Evolutionary conservation across 2,888 invertebrate genomes (phyloP), one percentile per base, ranked within the genome.

Genomic region (Stramonita haemastoma): DNA sequence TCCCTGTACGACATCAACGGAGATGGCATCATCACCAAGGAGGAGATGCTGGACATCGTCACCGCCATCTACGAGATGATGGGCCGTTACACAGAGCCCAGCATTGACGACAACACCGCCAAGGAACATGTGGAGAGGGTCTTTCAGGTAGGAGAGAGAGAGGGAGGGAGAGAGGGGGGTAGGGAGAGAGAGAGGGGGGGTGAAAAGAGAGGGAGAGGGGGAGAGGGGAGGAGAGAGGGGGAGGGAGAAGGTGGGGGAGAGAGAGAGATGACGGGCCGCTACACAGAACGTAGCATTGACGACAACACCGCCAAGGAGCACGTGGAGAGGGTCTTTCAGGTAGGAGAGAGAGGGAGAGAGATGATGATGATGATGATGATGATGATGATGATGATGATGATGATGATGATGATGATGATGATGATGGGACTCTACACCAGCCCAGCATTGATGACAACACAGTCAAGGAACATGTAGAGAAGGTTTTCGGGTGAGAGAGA

Each of bases 21-120:
- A 15, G 99, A 99, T 96, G 99, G 99, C 46, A 98, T 97, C 96
- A 98, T 99, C 93, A 98, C 98, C 91, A 97, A 98, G 95, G 98
- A 98, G 93, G 99, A 99, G 97, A 98, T 99, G 98, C 98, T 98
- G 91, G 98, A 98, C 96, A 98, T 99, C 95, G 98, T 99, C 90
- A 97, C 97, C 89, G 98, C 99, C 91, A 98, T 99, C 94, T 99
- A 99, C 96, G 98, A 98, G 96, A 97, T 99, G 94, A 98, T 99
- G 98, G 99, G 99, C 86, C 98, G 98, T 95, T 97, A 98, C 94
- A 98, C 98, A 0, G 98, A 98, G 95, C 98, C 98, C 8, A 96
- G 97, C 93, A 97, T 98, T 85, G 98, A 98, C 92, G 98, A 98
- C 92, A 98, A 97, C 91, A 97, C 98, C 85, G 98, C 99, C 86